A percentile compares a stretch with the other conserved stretches of the same genome.
Conservation (phyloP, 2,797 vertebrate genomes). For the Philypnodon macrostomus region DNA sequence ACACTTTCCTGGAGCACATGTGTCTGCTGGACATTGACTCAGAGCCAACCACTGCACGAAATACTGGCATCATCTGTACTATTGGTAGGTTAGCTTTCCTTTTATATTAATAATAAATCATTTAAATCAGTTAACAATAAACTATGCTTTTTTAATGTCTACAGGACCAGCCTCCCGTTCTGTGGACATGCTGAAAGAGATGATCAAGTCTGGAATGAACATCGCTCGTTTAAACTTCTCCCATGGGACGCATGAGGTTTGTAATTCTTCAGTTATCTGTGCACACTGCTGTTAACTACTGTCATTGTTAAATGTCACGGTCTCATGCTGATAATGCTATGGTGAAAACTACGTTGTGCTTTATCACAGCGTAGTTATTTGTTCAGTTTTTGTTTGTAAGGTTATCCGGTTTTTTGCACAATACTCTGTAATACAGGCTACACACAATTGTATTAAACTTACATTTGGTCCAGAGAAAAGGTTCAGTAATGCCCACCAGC, state of each 20-base stretch:
- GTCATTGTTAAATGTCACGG: slow-evolving; percentile 14
- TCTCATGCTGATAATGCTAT: slow-evolving; percentile 19
- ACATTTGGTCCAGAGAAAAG: no score
- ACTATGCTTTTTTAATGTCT: background rate
- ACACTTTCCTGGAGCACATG: slow-evolving; percentile 97
- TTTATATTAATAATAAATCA: background rate
- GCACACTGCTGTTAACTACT: background rate
- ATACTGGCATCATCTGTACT: slow-evolving; percentile 98
- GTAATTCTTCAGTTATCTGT: slow-evolving; percentile 21
- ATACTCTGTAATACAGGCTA: no score
- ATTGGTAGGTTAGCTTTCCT: slow-evolving; percentile 82
- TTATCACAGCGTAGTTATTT: slow-evolving; percentile 31
- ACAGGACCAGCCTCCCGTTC: slow-evolving; percentile 94
- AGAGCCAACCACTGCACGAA: slow-evolving; percentile 89
- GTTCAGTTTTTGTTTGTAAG: background rate
- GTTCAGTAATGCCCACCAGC: no score
- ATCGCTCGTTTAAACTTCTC: slow-evolving; percentile 98
- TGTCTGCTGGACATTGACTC: slow-evolving; percentile 98
- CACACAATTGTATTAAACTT: no score
- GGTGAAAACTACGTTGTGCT: slow-evolving; percentile 23
- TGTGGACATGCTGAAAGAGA: slow-evolving; percentile 91
- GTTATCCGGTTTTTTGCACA: slow-evolving; percentile 8
- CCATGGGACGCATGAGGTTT: slow-evolving; percentile 93
- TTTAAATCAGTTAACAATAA: background rate
- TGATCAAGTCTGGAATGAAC: slow-evolving; percentile 99